Conservation (phyloP, 2,888 invertebrate genomes). For the Cephus pygmeus region DNA sequence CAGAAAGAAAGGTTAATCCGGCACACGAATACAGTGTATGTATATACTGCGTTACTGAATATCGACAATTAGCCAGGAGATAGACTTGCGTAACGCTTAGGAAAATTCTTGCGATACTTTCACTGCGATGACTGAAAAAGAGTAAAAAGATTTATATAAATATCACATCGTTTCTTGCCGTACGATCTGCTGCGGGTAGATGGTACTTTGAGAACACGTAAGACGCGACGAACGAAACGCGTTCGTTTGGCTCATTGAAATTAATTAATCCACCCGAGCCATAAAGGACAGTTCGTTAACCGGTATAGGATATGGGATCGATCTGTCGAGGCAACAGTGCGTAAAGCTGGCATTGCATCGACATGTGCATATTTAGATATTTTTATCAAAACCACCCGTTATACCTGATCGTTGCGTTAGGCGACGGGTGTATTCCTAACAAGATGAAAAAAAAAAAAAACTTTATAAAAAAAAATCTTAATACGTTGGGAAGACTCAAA, state of each 20-base stretch:
- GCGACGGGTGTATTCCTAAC: background rate
- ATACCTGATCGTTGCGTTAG: background rate
- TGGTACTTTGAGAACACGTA: background rate
- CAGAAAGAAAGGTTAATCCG: background rate
- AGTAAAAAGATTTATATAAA: background rate
- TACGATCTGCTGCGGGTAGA: background rate
- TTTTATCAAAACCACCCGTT: background rate
- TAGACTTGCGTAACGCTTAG: background rate
- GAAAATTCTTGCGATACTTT: background rate
- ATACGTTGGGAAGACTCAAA: fast-evolving
- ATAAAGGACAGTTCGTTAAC: background rate
- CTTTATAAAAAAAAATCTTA: too few species aligned
- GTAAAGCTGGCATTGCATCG: background rate
- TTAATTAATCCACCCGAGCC: background rate
- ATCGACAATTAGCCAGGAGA: background rate
- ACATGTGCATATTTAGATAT: background rate
- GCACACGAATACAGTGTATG: background rate
- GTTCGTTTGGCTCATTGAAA: background rate
- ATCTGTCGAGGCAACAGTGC: background rate
- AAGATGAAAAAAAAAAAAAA: too few species aligned
- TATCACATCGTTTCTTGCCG: background rate
- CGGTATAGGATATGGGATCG: background rate
- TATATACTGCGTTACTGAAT: background rate
- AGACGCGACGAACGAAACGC: background rate
- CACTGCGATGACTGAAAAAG: background rate